Evolutionary conservation across 2,113 vertebrate genomes (phyloP).

Genomic region (Butorides virescens): DNA sequence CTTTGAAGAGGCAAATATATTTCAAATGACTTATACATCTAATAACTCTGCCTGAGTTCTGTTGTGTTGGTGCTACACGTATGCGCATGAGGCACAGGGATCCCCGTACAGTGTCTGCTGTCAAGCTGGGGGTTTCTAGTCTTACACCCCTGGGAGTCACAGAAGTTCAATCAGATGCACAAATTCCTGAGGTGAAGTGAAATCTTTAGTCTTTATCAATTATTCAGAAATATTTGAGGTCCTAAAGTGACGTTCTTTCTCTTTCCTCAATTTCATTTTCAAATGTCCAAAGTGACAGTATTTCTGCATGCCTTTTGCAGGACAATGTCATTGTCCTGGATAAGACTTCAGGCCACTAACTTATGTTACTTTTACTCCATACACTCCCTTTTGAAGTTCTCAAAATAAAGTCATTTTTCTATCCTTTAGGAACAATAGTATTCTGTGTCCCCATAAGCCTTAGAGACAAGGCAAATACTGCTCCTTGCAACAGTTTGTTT

Average conservation of each 20-base stretch:
- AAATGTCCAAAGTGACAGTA: neutral
- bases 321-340: accelerated
- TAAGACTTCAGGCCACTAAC: neutral
- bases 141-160: neutral
- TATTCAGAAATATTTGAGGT: neutral
- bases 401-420: neutral
- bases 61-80: accelerated
- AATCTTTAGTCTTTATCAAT: neutral
- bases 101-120: neutral
- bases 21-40: neutral
- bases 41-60: neutral
- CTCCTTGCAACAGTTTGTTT: neutral
- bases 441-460: neutral
- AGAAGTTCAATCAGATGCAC: accelerated
- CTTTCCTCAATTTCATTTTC: neutral
- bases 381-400: neutral
- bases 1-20: neutral
- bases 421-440: neutral
- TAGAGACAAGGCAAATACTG: neutral
- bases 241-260: neutral
- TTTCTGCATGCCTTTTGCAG: neutral
- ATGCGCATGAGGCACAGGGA: accelerated
- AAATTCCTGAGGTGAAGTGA: neutral
- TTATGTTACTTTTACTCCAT: neutral
- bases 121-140: neutral